Base-by-base conservation (phyloP, 1,140 invertebrate species). In the Druon quercuslanigerum region DNA sequence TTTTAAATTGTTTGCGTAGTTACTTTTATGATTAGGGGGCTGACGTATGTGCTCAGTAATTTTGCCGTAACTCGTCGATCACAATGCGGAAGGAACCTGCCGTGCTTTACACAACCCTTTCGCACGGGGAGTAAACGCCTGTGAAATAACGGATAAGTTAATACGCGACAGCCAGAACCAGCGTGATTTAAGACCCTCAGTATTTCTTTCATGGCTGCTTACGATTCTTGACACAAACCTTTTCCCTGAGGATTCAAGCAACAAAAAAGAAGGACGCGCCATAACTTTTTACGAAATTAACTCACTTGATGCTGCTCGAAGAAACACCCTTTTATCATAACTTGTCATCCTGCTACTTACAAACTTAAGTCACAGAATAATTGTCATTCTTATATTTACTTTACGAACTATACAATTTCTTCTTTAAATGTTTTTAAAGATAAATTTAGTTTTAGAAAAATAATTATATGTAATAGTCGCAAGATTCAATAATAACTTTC, bases 61-160 rank as follows among this genome's bases (percentile, higher is more conserved):
- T 66, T 40, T 40, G 25, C 40, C 25, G 5, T 57, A 57, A 57
- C 9, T 25, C 56, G 7, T 57, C 5, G 20, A 25, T 25, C 56
- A 16, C 9, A 11, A 20, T 56, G 19, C 54, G 54, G 17, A 56
- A 66, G 20, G 25, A 12, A 40, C 20, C 46, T 33, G 14, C 33
- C 60, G 5, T 66, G 9, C 60, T 46, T 66, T 40, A 66, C 60
- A 40, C 60, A 66, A 46, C 40, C 60, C 60, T 66, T 66, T 66
- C 14, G 33, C 25, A 66, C 7, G 25, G 40, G 33, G 40, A 66
- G 60, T 66, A 66, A 66, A 66, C 6, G 60, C 60, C 40, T 66
- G 60, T 33, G 33, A 66, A 14, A 66, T 66, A 66, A 66, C 60
- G 19, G 57, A 60, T 60, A 60, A 16, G 57, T 60, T 57, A 60